phyloP scores from a whole-genome alignment of 1,140 invertebrate genomes.

The Drosophila nannoptera region DNA sequence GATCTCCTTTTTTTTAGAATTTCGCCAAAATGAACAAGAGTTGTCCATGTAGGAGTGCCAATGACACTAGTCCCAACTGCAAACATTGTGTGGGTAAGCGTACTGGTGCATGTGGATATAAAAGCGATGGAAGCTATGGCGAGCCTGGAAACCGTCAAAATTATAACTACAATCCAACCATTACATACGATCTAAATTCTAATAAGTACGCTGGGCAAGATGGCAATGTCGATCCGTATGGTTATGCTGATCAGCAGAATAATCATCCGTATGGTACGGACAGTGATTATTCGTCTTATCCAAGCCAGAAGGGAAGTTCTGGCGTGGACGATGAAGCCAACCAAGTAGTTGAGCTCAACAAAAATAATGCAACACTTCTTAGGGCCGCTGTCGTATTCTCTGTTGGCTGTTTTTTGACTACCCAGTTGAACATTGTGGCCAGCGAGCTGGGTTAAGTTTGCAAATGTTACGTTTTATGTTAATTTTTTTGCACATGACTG shows the following conservation, averaged over 20 bases:
- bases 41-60: constrained; percentile 19
- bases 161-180: background rate
- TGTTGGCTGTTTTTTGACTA: constrained; percentile 47
- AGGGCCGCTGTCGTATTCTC: constrained; percentile 48
- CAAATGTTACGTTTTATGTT: background rate
- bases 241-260: too few relatives aligned
- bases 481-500: too few relatives aligned
- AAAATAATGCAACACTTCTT: constrained; percentile 29
- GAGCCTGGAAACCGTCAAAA: constrained; percentile 1
- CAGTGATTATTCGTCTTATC: constrained; percentile 4
- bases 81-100: background rate
- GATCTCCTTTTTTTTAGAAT: background rate
- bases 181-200: too few relatives aligned
- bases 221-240: too few relatives aligned
- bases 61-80: constrained; percentile 1
- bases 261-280: background rate
- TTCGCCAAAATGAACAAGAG: constrained; percentile 19
- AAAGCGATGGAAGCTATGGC: background rate
- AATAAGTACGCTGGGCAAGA: too few relatives aligned
- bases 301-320: background rate
- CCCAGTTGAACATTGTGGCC: constrained; percentile 41
- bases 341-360: constrained; percentile 18
- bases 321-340: background rate
- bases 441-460: constrained; percentile 44
- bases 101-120: background rate